Base-by-base conservation (phyloP, 2,888 invertebrate species). In the Tanytarsus gracilentus region DNA sequence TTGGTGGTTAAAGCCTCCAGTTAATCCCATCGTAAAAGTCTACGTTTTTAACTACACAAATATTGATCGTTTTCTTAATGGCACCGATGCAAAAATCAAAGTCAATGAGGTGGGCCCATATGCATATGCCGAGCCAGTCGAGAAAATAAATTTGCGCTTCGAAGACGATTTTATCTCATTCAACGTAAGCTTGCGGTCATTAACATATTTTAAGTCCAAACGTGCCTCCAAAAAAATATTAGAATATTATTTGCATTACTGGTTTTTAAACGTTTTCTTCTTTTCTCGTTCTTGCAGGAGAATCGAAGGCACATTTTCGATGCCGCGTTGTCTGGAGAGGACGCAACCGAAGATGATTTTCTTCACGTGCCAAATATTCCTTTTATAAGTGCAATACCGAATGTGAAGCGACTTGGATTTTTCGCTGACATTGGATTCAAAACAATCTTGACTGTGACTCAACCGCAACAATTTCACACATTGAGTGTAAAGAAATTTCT, bases 31-130 rank as follows among this genome's bases (percentile, higher is more conserved):
- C 23, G 65, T 74, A 7, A 72, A 72, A 67, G 78, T 89, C 0
- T 78, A 85, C 67, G 74, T 90, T 18, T 91, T 90, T 74, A 90
- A 91, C 71, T 90, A 90, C 66, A 89, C 89, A 9, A 91, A 91
- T 69, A 79, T 84, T 64, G 74, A 80, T 0, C 75, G 78, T 0
- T 85, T 80, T 62, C 73, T 78, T 56, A 69, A 67, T 0, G 82
- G 83, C 0, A 61, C 63, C 0, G 83, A 78, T 0, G 68, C 72
- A 0, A 86, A 82, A 65, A 74, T 90, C 0, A 75, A 75, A 16
- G 81, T 91, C 0, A 67, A 83, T 52, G 88, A 91, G 66, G 61
- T 74, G 55, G 74, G 74, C 0, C 73, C 74, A 3, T 65, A 69
- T 14, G 70, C 69, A 55, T 77, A 66, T 77, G 88, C 86, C 49